Evolutionary conservation across 1,140 invertebrate species (phyloP).

Genomic region (Apocrypta bakeri): DNA sequence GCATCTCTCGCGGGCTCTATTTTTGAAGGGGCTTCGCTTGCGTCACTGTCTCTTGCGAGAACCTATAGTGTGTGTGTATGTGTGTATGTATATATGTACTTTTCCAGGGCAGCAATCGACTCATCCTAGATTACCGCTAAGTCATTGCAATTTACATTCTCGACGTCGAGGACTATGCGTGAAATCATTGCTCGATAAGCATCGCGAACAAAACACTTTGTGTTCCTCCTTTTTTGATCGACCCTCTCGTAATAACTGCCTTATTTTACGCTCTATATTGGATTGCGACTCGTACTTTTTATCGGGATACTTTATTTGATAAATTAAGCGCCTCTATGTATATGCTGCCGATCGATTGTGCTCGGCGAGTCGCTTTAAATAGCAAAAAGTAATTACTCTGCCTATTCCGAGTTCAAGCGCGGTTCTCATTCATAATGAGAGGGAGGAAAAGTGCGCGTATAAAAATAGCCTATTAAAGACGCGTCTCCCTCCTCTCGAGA

Average conservation of each 20-base stretch:
- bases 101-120: constrained; percentile 10
- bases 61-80: too few relatives aligned
- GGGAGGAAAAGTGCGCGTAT: neutral
- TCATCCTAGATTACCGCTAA: constrained; percentile 8
- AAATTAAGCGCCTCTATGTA: neutral
- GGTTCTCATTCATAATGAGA: neutral
- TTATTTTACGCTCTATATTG: neutral
- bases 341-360: neutral
- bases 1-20: neutral
- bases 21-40: neutral
- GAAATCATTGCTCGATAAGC: constrained; percentile 22
- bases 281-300: neutral
- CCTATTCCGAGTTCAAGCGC: neutral
- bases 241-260: neutral
- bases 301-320: constrained; percentile 21
- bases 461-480: neutral
- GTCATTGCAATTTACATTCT: constrained; percentile 34
- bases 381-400: neutral
- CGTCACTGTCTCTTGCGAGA: neutral
- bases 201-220: neutral
- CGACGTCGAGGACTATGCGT: neutral
- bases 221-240: neutral
- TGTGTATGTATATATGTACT: neutral
- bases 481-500: neutral
- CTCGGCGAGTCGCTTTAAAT: neutral